Conservation (phyloP, 2,888 invertebrate genomes). For the Trichacis sp. region DNA sequence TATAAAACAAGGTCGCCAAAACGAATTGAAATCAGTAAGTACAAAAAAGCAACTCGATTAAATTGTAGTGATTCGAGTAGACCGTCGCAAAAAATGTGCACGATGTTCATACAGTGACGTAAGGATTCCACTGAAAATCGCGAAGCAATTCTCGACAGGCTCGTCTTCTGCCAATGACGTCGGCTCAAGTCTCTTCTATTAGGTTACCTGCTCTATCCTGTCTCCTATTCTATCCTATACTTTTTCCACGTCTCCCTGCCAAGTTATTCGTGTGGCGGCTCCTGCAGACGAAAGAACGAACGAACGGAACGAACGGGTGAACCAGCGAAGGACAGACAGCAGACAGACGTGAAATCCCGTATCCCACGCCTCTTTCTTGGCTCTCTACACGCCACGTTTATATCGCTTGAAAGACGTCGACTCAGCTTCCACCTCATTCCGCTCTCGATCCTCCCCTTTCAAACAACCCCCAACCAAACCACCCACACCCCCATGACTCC, state of each 20-base stretch:
- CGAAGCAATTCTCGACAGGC: constrained; percentile 59
- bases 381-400: constrained; percentile 42
- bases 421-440: constrained; percentile 61
- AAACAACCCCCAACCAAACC: constrained; percentile 41
- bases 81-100: not conserved
- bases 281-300: constrained; percentile 55
- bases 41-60: too few species aligned
- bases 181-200: constrained; percentile 65
- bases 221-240: constrained; percentile 52
- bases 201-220: constrained; percentile 65
- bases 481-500: constrained; percentile 24
- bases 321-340: constrained; percentile 50
- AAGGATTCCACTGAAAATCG: constrained; percentile 63
- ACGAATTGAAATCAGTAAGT: too few species aligned
- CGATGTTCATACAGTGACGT: constrained; percentile 44
- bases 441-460: constrained; percentile 44
- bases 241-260: constrained; percentile 51
- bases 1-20: too few species aligned
- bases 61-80: too few species aligned
- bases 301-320: constrained; percentile 26
- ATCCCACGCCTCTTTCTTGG: constrained; percentile 50
- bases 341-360: constrained; percentile 61
- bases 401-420: constrained; percentile 61
- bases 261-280: constrained; percentile 54
- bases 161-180: constrained; percentile 67